These are phyloP conservation scores for Hemithea aestivaria DNA, from an alignment of 2,888 invertebrate species.

Conservation along the genomic window DNA sequence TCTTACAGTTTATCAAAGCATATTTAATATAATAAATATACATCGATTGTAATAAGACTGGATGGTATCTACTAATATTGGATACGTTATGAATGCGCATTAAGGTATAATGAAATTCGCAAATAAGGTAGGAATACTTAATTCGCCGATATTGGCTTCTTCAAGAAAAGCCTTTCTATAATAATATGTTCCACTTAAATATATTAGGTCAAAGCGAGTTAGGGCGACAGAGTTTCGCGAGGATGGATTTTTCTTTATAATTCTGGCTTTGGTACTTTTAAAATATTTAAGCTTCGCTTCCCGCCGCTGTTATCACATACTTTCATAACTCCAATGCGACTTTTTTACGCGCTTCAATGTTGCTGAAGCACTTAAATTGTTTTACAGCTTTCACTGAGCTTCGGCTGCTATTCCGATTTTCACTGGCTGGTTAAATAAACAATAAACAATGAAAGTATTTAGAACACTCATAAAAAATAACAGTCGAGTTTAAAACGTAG, in stretches of 20 bases:
- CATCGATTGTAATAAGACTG: too few relatives aligned
- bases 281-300: constrained; percentile 9
- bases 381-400: constrained; percentile 15
- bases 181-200: too few relatives aligned
- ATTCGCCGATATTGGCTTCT: neutral
- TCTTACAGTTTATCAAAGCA: too few relatives aligned
- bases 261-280: constrained; percentile 1
- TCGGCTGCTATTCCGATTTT: constrained; percentile 10
- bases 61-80: too few relatives aligned
- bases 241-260: neutral
- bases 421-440: constrained; percentile 11
- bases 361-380: constrained; percentile 16
- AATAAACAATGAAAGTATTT: constrained; percentile 10
- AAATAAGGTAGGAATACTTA: too few relatives aligned
- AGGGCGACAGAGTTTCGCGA: constrained; percentile 1
- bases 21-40: too few relatives aligned
- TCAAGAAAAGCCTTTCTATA: neutral
- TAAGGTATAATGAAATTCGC: too few relatives aligned
- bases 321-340: constrained; percentile 14
- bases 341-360: constrained; percentile 14
- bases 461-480: constrained; percentile 3
- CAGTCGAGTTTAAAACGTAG: constrained; percentile 5
- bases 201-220: neutral
- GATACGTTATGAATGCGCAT: too few relatives aligned
- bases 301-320: constrained; percentile 13